Evolutionary conservation across 2,113 vertebrate species (phyloP), one percentile per base, ranked within the genome.

Genomic region (Percina caprodes): DNA sequence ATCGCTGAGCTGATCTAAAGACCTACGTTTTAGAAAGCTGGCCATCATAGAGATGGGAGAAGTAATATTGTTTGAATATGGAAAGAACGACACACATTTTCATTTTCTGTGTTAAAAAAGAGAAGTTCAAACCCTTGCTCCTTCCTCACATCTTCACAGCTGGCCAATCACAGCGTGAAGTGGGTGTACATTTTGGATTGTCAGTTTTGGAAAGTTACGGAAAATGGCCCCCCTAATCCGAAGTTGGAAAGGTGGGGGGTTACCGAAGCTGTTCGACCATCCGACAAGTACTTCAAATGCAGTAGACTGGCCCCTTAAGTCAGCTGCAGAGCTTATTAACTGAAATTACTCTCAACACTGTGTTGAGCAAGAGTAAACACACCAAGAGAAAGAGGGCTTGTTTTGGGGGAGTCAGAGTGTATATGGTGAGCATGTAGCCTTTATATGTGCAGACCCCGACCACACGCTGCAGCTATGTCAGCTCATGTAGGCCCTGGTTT

Each of bases 301-400:
- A 59, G 26, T 3, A 18, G 16, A 45, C 21, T 19, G 60, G n/a
- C n/a, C 60, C 46, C 33, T 54, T 42, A 23, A 39, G 5, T 21
- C 24, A 42, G 18, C 73, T 16, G n/a, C 19, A 23, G n/a, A 21
- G 46, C 58, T 56, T 45, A 70, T 70, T 65, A 65, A 69, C 23
- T 45, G 35, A 82, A 82, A 69, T 82, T 24, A 65, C 69, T 45
- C 62, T 71, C 35, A 75, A 66, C 16, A 11, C 21, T 12, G 19
- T 45, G 65, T 15, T 42, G 70, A 52, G 45, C 6, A 26, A 74
- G 59, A 70, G 65, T 23, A 39, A 69, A 73, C 68, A 39, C 60
- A 45, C 0, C 0, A 30, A 73, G 65, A 66, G 65, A 77, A 59
- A 78, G 63, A 33, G 24, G 3, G 30, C 67, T 74, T 60, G 67